Conservation (phyloP, 2,113 vertebrate species). For the Petroica traversi region DNA sequence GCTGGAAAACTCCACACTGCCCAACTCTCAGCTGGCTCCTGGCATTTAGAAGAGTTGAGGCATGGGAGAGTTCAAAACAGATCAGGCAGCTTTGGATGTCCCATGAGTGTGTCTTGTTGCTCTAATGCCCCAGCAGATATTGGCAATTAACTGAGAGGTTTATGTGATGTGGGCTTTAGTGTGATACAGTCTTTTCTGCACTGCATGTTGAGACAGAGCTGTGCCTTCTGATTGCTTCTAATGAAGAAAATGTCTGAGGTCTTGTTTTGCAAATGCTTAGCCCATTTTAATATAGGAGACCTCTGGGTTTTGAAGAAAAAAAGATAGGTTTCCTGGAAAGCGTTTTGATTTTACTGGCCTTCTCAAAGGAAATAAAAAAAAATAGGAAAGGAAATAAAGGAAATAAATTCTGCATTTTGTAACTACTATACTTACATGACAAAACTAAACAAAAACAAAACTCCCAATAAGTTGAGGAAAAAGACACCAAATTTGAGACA, state of each 20-base stretch:
- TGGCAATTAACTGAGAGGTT: neutral
- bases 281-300: neutral
- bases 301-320: neutral
- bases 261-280: neutral
- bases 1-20: neutral
- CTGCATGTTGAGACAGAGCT: rapidly evolving
- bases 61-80: neutral
- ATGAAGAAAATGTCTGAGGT: neutral
- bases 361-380: neutral
- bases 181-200: neutral
- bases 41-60: neutral
- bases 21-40: neutral
- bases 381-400: neutral
- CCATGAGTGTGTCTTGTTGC: neutral
- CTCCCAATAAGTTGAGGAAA: neutral
- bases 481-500: neutral
- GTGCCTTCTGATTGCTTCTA: neutral
- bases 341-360: neutral
- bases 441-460: neutral
- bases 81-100: neutral
- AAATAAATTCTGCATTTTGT: neutral
- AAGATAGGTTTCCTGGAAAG: neutral
- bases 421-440: neutral
- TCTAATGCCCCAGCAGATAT: neutral
- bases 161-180: neutral